Evolutionary conservation across 2,888 invertebrate species (phyloP), one percentile per base, ranked within the genome.

Genomic region (Troides helena): DNA sequence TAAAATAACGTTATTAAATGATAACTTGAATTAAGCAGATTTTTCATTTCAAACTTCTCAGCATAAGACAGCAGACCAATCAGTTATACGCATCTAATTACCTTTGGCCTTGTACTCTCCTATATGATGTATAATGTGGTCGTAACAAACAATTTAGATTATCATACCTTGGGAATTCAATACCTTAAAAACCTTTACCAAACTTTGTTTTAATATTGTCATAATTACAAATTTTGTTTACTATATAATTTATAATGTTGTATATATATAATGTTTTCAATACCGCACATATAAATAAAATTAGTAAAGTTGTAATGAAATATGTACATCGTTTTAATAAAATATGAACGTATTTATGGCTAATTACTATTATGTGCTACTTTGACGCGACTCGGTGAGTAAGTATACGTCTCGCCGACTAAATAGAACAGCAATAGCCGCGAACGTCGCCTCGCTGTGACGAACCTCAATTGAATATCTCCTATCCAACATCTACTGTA

Each of bases 271-370:
- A 21, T 21, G 21, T 21, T 43, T 10, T 43, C 8, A 43, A 46
- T 12, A 46, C 2, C 12, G 12, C 14, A 46, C 46, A 39, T 7
- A 10, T 39, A 46, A 46, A 14, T 14, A 46, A 14, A 14, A 14
- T 14, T 46, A 14, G 2, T 46, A 46, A 53, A 18, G 53, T 53
- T 53, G 1, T 5, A 53, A 4, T n/a, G 53, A 18, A 50, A 50
- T 50, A 50, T 39, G 39, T 39, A 39, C 10, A 39, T 8, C 39
- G 10, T 21, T 21, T 21, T 21, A 21, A 21, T 21, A 21, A 21
- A 21, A 21, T 39, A 39, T 10, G 77, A 80, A 88, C 89, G 90
- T 83, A 75, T 74, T 77, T 78, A 79, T 88, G 90, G 90, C 89
- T 85, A 87, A 88, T 88, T 82, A 84, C 74, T n/a, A 46, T 46